These are phyloP conservation scores for Misgurnus mizolepis DNA, from an alignment of 2,113 vertebrate genomes.

Conservation along the genomic window DNA sequence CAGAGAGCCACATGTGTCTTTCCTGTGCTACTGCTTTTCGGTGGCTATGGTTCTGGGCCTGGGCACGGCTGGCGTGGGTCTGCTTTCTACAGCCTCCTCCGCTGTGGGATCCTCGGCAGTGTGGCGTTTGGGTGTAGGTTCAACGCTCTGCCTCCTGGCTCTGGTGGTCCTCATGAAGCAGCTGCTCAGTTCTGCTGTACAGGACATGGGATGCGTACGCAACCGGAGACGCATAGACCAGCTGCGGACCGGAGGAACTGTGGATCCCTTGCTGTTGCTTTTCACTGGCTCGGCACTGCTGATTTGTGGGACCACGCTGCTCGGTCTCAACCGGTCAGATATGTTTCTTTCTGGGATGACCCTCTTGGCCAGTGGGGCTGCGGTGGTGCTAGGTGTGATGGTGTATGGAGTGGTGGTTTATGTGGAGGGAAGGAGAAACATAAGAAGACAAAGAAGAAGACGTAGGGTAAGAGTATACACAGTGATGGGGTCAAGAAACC, in stretches of 20 bases:
- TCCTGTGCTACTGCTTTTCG: constrained; percentile 86
- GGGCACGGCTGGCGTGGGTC: constrained; percentile 84
- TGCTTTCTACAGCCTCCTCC: constrained; percentile 84
- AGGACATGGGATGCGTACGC: constrained; percentile 96
- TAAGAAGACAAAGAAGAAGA: constrained; percentile 53
- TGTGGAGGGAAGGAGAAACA: constrained; percentile 58
- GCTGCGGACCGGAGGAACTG: constrained; percentile 87
- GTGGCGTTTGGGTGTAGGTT: constrained; percentile 90
- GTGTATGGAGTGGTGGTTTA: constrained; percentile 68
- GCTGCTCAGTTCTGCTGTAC: constrained; percentile 93
- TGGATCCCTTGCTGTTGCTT: constrained; percentile 82
- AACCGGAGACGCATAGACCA: constrained; percentile 84
- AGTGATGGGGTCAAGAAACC: constrained; percentile 75
- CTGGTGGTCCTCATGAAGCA: constrained; percentile 91
- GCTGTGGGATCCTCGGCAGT: constrained; percentile 79
- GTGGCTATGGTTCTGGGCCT: constrained; percentile 85
- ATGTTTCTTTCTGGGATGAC: constrained; percentile 83
- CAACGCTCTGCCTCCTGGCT: constrained; percentile 88
- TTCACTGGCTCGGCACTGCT: constrained; percentile 81
- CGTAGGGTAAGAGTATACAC: constrained; percentile 75
- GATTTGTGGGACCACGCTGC: constrained; percentile 81
- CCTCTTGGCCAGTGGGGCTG: constrained; percentile 74
- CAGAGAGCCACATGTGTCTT: constrained; percentile 83
- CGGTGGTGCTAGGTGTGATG: constrained; percentile 77
- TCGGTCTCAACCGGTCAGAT: constrained; percentile 68